Evolutionary conservation across 2,888 invertebrate genomes (phyloP).

Genomic region (Pyrochroa serraticornis): DNA sequence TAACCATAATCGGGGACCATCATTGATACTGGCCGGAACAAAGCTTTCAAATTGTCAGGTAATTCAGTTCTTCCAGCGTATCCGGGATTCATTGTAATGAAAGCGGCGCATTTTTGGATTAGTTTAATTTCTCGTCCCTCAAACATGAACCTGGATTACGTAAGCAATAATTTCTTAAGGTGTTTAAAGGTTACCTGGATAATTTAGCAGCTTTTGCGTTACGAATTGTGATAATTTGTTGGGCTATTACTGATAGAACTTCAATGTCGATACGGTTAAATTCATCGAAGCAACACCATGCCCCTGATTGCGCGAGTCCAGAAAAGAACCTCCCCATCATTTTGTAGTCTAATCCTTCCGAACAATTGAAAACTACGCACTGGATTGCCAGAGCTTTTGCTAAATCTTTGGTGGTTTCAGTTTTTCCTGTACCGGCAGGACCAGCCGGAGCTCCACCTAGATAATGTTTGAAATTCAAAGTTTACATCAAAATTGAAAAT

Average conservation of each 20-base stretch:
- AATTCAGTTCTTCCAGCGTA: conserved; percentile 89
- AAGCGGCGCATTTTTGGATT: conserved; percentile 80
- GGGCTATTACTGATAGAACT: conserved; percentile 87
- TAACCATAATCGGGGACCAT: conserved; percentile 91
- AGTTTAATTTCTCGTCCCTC: conserved; percentile 88
- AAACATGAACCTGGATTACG: conserved; percentile 75
- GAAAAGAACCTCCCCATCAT: conserved; percentile 94
- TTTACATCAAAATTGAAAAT: neutral
- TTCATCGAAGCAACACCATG: conserved; percentile 93
- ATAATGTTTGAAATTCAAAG: too few relatives aligned
- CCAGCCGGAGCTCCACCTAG: conserved; percentile 87
- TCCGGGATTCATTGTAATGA: conserved; percentile 93
- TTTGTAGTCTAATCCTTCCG: conserved; percentile 76
- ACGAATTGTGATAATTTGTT: conserved; percentile 85
- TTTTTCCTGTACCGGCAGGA: conserved; percentile 88
- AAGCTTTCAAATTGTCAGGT: conserved; percentile 85
- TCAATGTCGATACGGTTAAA: conserved; percentile 92
- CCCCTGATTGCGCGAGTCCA: conserved; percentile 86
- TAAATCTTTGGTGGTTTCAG: conserved; percentile 89
- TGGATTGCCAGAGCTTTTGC: conserved; percentile 87
- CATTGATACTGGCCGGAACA: conserved; percentile 88
- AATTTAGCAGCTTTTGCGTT: conserved; percentile 79
- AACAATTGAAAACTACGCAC: conserved; percentile 92
- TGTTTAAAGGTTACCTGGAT: conserved; percentile 53
- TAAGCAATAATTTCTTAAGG: neutral